Evolutionary conservation across 2,113 vertebrate species (phyloP), one percentile per base, ranked within the genome.

Genomic region (Paramisgurnus dabryanus): DNA sequence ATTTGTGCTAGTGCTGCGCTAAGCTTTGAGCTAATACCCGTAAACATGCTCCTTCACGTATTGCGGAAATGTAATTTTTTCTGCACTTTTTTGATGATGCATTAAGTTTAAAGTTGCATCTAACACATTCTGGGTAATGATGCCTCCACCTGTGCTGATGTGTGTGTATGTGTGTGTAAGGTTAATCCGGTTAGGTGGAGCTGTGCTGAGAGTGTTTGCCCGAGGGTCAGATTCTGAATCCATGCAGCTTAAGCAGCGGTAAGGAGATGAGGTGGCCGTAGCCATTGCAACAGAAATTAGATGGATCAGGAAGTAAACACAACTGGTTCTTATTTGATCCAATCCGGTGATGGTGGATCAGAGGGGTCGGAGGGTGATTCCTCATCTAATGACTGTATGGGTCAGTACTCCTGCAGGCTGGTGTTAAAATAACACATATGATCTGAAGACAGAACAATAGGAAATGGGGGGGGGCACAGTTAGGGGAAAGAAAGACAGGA

Each of bases 231-330:
- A 86, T 93, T 95, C 92, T 94, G 91, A 91, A 93, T 93, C 94
- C 95, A 93, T 87, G 90, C 84, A 93, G 92, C 92, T 92, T 87
- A 93, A 91, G 93, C 94, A 92, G 92, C 92, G 91, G 94, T 92
- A 91, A 92, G 94, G 92, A 94, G 94, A 95, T 92, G 95, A 92
- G 94, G 91, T 88, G 43, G 69, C 90, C 93, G 95, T 91, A 94
- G 94, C 93, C 81, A 49, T 95, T 88, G 93, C 96, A 96, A 95
- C 94, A 94, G 92, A 96, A 96, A 96, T 97, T 94, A 96, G 94
- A 94, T 90, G 94, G 94, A 96, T 95, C 94, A 95, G 95, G 95
- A 95, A 95, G 94, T 95, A 95, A 97, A 97, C 94, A 96, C 93
- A 95, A 93, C 92, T 91, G 92, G 91, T 93, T 96, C 96, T 97